Conservation (phyloP, 2,797 vertebrate genomes). For the Rhabdomys pumilio region DNA sequence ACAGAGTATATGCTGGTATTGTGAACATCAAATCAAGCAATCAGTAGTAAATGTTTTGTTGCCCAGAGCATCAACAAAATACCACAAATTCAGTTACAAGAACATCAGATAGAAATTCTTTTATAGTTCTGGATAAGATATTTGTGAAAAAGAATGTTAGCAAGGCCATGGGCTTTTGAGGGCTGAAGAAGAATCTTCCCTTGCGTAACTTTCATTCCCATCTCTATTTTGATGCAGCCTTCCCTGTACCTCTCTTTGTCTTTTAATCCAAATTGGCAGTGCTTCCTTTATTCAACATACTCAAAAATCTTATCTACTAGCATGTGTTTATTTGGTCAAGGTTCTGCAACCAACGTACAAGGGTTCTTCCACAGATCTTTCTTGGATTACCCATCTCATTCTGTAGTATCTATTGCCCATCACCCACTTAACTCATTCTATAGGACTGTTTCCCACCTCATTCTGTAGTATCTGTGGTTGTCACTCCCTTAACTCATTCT, state of each 20-base stretch:
- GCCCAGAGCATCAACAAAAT: background rate
- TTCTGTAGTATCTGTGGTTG: background rate
- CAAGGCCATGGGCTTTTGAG: accelerated
- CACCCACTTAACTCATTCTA: background rate
- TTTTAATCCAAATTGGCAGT: background rate
- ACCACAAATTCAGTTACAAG: no score
- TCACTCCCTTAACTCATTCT: background rate
- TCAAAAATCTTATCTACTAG: background rate
- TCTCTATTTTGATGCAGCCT: background rate
- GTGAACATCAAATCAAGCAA: background rate
- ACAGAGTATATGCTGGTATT: no score
- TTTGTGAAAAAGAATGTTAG: background rate
- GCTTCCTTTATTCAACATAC: background rate
- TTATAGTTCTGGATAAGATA: background rate
- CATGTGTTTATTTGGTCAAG: background rate
- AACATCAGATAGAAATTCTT: background rate
- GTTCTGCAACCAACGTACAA: background rate
- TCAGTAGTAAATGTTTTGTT: background rate
- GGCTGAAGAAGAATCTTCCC: background rate
- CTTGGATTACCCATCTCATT: background rate
- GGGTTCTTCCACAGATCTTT: background rate
- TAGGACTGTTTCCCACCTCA: background rate
- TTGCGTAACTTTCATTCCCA: no score
- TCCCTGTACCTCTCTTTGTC: background rate
- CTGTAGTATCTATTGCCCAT: background rate